These are phyloP conservation scores for Pogonophryne albipinna DNA, from an alignment of 2,797 vertebrate genomes.

Conservation along the genomic window DNA sequence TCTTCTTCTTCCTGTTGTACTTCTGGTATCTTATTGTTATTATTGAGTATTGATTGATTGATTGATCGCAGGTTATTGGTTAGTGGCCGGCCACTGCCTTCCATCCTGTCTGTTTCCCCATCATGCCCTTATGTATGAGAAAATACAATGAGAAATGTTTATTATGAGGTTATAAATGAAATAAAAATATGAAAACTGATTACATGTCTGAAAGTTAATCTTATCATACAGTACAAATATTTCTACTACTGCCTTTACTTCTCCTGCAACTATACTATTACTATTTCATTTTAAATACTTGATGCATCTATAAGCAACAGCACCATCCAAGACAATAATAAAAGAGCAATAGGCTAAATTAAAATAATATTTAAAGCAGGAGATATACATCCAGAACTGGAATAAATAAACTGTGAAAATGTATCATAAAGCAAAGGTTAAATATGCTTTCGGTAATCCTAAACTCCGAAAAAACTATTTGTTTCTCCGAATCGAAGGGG, in stretches of 20 bases:
- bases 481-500: no score
- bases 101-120: constrained; percentile 78
- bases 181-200: constrained; percentile 63
- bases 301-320: background rate
- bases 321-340: background rate
- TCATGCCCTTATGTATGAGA: constrained; percentile 79
- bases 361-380: no score
- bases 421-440: background rate
- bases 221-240: no score
- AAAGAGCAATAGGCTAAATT: no score
- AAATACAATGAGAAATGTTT: constrained; percentile 79
- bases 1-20: constrained; percentile 60
- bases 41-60: constrained; percentile 54
- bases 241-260: background rate
- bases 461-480: no score
- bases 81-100: constrained; percentile 89
- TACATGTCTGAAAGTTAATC: background rate
- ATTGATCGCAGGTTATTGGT: constrained; percentile 73
- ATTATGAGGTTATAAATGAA: constrained; percentile 81
- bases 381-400: background rate
- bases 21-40: constrained; percentile 50
- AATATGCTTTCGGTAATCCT: background rate
- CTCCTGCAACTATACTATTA: background rate
- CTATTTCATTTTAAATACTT: no score
- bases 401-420: no score